Conservation (phyloP, 1,140 invertebrate genomes). For the Diprion similis region DNA sequence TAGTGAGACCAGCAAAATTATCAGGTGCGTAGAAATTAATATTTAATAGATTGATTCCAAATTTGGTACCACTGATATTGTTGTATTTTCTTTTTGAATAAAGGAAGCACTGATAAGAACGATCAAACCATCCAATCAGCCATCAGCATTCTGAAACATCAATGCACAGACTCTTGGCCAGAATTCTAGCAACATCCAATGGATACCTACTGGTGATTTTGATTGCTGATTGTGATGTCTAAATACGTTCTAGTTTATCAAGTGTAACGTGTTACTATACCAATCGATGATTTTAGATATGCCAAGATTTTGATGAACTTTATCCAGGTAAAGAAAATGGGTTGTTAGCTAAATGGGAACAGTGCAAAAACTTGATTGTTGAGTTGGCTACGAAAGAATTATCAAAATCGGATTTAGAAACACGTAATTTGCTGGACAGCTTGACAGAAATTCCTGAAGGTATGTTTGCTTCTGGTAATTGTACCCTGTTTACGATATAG, state of each 20-base stretch:
- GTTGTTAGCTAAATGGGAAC: background rate
- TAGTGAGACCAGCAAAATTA: conserved; percentile 3
- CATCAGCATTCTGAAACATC: background rate
- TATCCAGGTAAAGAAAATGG: background rate
- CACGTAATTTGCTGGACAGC: background rate
- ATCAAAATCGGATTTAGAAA: background rate
- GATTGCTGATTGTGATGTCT: background rate
- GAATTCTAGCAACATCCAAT: background rate
- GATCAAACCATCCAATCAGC: background rate
- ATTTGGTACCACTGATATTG: background rate
- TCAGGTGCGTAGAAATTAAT: background rate
- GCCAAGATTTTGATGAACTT: background rate
- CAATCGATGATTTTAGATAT: background rate
- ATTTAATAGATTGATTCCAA: background rate
- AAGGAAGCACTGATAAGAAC: too few species aligned
- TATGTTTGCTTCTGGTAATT: background rate
- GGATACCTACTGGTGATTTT: background rate
- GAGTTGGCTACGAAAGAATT: background rate
- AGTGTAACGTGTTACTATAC: background rate
- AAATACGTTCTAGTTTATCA: background rate
- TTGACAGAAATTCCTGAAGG: background rate
- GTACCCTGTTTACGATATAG: background rate
- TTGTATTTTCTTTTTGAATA: conserved; percentile 1
- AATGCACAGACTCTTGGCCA: background rate
- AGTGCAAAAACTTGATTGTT: background rate